phyloP scores from a whole-genome alignment of 2,113 vertebrate genomes.

The Chaetodon auriga region DNA sequence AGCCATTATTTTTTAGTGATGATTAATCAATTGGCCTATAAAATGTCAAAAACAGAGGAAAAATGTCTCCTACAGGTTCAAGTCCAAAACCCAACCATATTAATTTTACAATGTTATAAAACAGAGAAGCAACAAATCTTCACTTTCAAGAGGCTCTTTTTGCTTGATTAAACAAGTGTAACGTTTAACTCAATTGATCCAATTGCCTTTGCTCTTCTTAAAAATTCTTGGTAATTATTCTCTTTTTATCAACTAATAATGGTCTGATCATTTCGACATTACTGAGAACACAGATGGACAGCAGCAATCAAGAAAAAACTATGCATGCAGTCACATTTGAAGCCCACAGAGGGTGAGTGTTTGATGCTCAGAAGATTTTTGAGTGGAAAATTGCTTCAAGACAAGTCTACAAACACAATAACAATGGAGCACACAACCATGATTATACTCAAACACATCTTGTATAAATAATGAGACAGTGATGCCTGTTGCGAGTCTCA shows the following conservation, averaged over 20 bases:
- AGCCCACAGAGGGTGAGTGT: neutral
- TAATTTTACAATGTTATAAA: neutral
- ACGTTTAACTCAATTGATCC: neutral
- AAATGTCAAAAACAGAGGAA: neutral
- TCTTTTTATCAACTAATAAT: neutral
- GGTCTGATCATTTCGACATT: neutral
- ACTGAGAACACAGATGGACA: neutral
- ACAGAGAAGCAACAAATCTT: neutral
- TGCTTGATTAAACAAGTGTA: neutral
- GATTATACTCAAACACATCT: slow-evolving; percentile 5
- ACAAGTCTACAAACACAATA: slow-evolving; percentile 25
- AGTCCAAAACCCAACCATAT: neutral
- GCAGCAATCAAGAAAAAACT: neutral
- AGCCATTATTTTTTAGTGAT: neutral
- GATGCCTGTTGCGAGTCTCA: slow-evolving; percentile 23
- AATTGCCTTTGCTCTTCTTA: neutral
- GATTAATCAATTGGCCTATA: neutral
- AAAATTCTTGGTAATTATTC: neutral
- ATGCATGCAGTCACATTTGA: slow-evolving; percentile 17
- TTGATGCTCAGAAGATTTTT: slow-evolving; percentile 23
- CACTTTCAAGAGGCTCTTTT: neutral
- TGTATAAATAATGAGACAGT: neutral
- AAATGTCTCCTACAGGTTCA: neutral
- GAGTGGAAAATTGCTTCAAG: slow-evolving; percentile 5
- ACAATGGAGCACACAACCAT: slow-evolving; percentile 8